Base-by-base conservation (phyloP, 2,888 invertebrate species). In the Lasius platythorax region DNA sequence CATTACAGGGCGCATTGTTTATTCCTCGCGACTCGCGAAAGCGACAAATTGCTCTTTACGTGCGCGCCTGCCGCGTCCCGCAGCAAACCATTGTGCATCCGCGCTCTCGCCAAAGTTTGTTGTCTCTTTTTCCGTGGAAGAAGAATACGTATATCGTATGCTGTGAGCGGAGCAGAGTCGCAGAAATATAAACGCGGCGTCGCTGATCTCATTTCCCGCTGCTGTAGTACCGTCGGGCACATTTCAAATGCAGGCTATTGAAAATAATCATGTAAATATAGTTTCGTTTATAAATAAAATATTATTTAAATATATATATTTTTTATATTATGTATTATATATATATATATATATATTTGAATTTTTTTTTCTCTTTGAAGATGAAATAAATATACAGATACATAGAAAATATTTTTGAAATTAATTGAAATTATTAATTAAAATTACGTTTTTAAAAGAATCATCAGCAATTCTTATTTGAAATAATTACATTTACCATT, bases 21-120 rank as follows among this genome's bases (percentile, higher is more conserved):
- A 50, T 85, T 84, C 46, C 53, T 18, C 74, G 66, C 73, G 53
- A 81, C 70, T 85, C 56, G 73, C 67, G 78, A 76, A 83, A 78
- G 50, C 61, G 85, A 73, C 76, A 76, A 83, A 83, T 74, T 82
- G 75, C 82, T 75, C 82, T 75, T 74, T 74, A 73, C 64, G 56
- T 66, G 43, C 64, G 66, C 82, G 53, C 11, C 53, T 67, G 58
- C 12, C 15, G 67, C 56, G 28, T 28, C 40, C 50, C 40, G 53
- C 76, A 33, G 56, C 68, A 58, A 46, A 61, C 70, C 61, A 61
- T 79, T 63, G 79, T 46, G 58, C 79, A 50, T 33, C 33, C 23
- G 64, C 79, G 28, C 40, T 30, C 43, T 33, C 72, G 46, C 1
- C n/a, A 72, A 79, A 79, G 79, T 79, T 79, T 61, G 70, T 58